Evolutionary conservation across 35 echinoderm and acorn worm species (phyloP), one percentile per base, ranked within the genome.

Genomic region (Patiria miniata): DNA sequence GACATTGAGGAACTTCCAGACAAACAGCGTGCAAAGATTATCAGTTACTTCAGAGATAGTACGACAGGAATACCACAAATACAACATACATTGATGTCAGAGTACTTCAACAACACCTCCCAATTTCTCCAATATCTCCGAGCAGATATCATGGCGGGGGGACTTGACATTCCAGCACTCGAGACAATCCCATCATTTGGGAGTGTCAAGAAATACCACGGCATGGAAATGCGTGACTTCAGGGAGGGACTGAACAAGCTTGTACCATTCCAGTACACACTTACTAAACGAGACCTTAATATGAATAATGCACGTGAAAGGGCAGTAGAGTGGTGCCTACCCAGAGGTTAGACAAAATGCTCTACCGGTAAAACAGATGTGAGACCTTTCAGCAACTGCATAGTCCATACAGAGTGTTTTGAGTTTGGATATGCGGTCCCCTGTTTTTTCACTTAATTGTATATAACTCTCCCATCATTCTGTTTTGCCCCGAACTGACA

Each of bases 191-290:
- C 78, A 23, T 80, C 57, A 60, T 60, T 57, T 1, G 42, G 30
- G 34, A 8, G 28, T 26, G 79, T 68, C 5, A 61, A 36, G 36
- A 33, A 21, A 18, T 61, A 80, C 78, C 5, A 83, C 17, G 87
- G 59, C 33, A 21, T 81, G 28, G 29, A 23, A 26, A n/a, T n/a
- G n/a, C n/a, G n/a, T n/a, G n/a, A n/a, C n/a, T n/a, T n/a, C n/a
- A n/a, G n/a, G n/a, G n/a, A n/a, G n/a, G n/a, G n/a, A n/a, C n/a
- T n/a, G n/a, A n/a, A n/a, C n/a, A n/a, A n/a, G n/a, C n/a, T n/a
- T 28, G 81, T 82, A 7, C 87, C 87, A 9, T 82, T 61, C 51
- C n/a, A 21, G 2, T 82, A 23, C 32, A 51, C 56, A 65, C n/a
- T 60, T 18, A 60, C 19, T 60, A 26, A 18, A 17, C 19, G 57